Base-by-base conservation (phyloP, 2,113 vertebrate genomes). In the Malurus elegans region DNA sequence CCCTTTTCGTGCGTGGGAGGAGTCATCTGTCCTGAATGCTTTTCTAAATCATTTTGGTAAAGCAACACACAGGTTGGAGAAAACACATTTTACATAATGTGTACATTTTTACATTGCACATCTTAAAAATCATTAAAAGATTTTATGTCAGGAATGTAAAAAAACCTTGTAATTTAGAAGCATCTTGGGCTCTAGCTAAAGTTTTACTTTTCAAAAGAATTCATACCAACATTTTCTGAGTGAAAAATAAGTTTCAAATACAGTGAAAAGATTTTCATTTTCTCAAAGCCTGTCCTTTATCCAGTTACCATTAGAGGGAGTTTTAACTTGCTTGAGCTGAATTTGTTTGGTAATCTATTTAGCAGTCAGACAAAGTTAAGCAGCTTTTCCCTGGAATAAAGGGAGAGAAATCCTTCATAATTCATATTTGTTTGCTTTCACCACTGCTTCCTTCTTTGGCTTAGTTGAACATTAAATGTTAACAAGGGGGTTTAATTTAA, bases 261-360 rank as follows among this genome's bases (percentile, higher is more conserved):
- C 26, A 60, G 21, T 10, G 25, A 64, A 53, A 65, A 29, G 12
- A 9, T 81, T 70, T 29, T 64, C 7, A 11, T 51, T 78, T 79
- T 88, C 82, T 69, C 54, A 26, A n/a, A 23, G 19, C 47, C 40
- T 70, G 54, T 62, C 38, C 31, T 88, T 87, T 79, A 54, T 44
- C 44, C 28, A 67, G 10, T 65, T 94, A 54, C 94, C 95, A 10
- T 95, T 95, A 97, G 90, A 94, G 94, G 94, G 94, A 95, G 89
- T 88, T 95, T 61, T 66, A 40, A 61, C 74, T 84, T 38, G 38
- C 17, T 54, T 50, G 38, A 53, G 5, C n/a, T 54, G 42, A 42
- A 79, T 65, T 11, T 51, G 18, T 62, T 76, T 29, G 18, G 44
- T 72, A 18, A 48, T 81, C 16, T 42, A 13, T 79, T 85, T 18